phyloP scores from a whole-genome alignment of 1,140 invertebrate species.

The Oedothorax gibbosus region DNA sequence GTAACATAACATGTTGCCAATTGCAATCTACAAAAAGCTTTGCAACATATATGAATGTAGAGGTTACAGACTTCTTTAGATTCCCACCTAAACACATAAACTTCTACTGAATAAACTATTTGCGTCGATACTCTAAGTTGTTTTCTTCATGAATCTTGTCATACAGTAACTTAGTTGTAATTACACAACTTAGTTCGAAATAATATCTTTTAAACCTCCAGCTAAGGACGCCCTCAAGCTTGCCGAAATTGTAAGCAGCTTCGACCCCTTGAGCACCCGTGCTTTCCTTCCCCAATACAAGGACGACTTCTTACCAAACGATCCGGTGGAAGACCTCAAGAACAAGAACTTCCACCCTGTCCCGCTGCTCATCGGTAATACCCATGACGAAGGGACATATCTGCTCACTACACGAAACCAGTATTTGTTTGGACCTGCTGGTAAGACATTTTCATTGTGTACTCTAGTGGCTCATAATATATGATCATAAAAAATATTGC shows the following conservation, averaged over 20 bases:
- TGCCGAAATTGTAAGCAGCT: not conserved
- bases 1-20: too few relatives aligned
- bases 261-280: not conserved
- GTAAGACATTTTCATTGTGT: not conserved
- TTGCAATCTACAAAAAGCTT: too few relatives aligned
- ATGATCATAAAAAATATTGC: too few relatives aligned
- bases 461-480: too few relatives aligned
- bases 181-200: not conserved
- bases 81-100: too few relatives aligned
- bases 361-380: not conserved
- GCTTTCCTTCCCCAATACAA: not conserved
- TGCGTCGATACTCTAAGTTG: too few relatives aligned
- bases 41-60: too few relatives aligned
- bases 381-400: constrained; percentile 5
- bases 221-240: not conserved
- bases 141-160: too few relatives aligned
- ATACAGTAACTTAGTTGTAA: not conserved
- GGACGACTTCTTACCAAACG: not conserved
- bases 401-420: constrained; percentile 1
- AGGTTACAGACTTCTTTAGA: too few relatives aligned
- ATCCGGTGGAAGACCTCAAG: not conserved
- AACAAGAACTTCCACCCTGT: not conserved
- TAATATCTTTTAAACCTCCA: not conserved
- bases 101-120: too few relatives aligned
- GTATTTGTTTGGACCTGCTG: not conserved